Percentiles rank a stretch among this genome's conserved stretches.
These are phyloP conservation scores for Allobates femoralis DNA, from an alignment of 2,797 vertebrate genomes.

Conservation along the genomic window DNA sequence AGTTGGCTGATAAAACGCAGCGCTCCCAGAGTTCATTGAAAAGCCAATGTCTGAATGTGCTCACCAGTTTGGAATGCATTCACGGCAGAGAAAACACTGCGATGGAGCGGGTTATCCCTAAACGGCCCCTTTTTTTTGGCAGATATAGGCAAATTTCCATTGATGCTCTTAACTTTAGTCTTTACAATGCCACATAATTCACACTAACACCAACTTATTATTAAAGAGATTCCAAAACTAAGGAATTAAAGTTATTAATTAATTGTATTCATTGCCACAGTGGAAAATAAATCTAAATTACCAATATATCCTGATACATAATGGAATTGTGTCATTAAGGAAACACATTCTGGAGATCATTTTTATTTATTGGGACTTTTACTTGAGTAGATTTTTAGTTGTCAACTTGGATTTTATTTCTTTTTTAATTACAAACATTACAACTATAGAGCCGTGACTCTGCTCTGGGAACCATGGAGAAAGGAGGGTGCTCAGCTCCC, in stretches of 20 bases:
- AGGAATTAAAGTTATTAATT: not conserved
- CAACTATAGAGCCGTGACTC: not conserved
- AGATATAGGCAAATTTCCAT: constrained; percentile 26
- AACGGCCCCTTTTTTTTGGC: constrained; percentile 34
- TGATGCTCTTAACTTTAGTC: not conserved
- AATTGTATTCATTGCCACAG: not conserved
- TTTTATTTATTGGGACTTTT: not conserved
- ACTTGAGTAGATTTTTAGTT: not conserved
- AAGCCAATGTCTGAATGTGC: constrained; percentile 43
- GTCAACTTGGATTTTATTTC: not conserved
- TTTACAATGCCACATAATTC: not conserved
- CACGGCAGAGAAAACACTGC: constrained; percentile 28
- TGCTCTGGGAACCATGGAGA: not conserved
- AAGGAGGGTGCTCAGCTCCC: too few species aligned
- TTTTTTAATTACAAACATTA: not conserved
- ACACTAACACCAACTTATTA: not conserved
- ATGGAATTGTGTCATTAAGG: not conserved
- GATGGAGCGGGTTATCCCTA: constrained; percentile 30
- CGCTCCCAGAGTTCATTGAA: constrained; percentile 38
- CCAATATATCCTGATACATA: too few species aligned
- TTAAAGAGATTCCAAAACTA: not conserved
- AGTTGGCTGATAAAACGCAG: constrained; percentile 30
- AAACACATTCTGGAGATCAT: not conserved
- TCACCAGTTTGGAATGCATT: constrained; percentile 48
- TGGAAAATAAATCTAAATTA: too few species aligned